Conservation (phyloP, 2,797 vertebrate species). For the Gobio occitaniae region DNA sequence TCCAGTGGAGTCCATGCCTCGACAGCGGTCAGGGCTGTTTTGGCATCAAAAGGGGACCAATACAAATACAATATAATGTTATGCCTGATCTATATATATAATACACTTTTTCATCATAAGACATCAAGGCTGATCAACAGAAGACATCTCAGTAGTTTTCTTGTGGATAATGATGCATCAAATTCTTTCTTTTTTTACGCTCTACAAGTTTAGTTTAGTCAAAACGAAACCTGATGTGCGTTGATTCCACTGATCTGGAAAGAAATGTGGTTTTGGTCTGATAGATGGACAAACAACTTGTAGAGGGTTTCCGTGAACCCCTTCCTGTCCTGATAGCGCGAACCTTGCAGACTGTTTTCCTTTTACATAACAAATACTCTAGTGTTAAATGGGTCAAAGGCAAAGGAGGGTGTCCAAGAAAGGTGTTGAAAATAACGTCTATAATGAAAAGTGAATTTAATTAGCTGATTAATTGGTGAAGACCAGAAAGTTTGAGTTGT, state of each 20-base stretch:
- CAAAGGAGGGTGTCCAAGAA: neutral
- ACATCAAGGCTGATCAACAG: neutral
- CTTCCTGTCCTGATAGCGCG: slow-evolving; percentile 1
- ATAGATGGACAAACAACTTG: neutral
- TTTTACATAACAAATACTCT: neutral
- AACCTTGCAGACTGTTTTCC: neutral
- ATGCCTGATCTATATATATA: too few species aligned
- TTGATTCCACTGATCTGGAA: slow-evolving; percentile 3
- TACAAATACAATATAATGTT: too few species aligned
- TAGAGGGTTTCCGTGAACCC: neutral
- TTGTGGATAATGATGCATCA: neutral
- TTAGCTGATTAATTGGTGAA: neutral
- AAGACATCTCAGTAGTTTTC: neutral
- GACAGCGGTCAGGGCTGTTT: too few species aligned
- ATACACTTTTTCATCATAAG: neutral
- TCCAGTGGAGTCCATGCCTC: too few species aligned
- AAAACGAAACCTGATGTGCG: neutral
- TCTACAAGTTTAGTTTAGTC: neutral
- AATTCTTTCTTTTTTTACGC: too few species aligned
- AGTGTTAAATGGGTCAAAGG: neutral
- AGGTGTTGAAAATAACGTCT: too few species aligned
- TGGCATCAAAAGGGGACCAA: too few species aligned
- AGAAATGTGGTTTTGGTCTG: slow-evolving; percentile 19
- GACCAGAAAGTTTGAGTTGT: neutral
- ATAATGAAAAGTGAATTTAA: neutral